Conservation (phyloP, 2,113 vertebrate genomes). For the Sprattus sprattus region DNA sequence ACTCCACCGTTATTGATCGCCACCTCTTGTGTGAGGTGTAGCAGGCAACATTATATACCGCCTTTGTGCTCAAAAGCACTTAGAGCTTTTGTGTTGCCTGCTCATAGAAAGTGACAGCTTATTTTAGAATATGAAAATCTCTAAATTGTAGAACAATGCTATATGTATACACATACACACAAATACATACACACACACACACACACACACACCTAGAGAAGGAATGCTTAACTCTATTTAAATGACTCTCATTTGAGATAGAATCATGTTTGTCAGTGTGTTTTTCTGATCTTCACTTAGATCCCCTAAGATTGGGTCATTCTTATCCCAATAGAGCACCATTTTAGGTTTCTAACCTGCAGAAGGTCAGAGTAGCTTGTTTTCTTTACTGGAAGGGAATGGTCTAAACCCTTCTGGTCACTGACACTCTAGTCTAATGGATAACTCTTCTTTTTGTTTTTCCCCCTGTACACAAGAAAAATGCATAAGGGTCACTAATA, state of each 20-base stretch:
- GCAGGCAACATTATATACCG: not conserved
- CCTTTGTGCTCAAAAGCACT: not conserved
- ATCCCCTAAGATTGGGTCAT: no score
- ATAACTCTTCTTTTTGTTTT: not conserved
- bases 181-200: no score
- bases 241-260: no score
- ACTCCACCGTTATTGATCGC: not conserved
- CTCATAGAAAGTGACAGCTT: not conserved
- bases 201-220: no score
- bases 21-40: not conserved
- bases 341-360: not conserved
- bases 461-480: slow-evolving; percentile 17
- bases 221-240: no score
- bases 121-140: not conserved
- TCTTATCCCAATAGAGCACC: not conserved
- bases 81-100: not conserved
- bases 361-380: not conserved
- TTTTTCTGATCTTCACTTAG: no score
- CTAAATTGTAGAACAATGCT: not conserved
- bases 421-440: not conserved
- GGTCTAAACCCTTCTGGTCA: no score
- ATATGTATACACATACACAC: no score
- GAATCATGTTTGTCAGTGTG: not conserved
- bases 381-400: not conserved
- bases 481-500: not conserved